Percentiles rank a stretch among this genome's conserved stretches.
phyloP scores from a whole-genome alignment of 2,888 invertebrate genomes.

The Hipparchia semele region DNA sequence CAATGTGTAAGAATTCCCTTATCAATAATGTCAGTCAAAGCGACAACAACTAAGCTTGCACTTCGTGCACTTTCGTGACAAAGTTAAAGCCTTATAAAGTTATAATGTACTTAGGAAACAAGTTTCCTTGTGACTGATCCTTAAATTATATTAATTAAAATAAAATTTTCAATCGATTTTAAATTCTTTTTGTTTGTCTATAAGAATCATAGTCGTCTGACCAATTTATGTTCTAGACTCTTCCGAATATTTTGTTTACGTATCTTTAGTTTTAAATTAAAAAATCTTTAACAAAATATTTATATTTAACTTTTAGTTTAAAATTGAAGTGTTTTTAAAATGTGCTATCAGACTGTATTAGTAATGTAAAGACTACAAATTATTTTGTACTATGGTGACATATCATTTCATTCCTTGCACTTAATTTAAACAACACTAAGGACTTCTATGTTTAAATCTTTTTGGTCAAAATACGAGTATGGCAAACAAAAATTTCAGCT shows the following conservation, averaged over 20 bases:
- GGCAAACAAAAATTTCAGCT: too few species aligned
- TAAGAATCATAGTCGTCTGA: background rate
- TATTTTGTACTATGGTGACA: too few species aligned
- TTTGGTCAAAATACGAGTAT: too few species aligned
- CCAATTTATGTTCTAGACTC: background rate
- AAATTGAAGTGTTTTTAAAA: too few species aligned
- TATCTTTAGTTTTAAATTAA: too few species aligned
- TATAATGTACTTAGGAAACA: background rate
- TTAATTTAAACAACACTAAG: too few species aligned
- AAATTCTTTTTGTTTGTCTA: background rate
- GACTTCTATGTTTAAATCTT: too few species aligned
- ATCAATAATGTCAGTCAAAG: slow-evolving; percentile 6
- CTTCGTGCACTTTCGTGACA: slow-evolving; percentile 7
- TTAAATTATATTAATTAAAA: background rate
- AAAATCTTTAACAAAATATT: too few species aligned
- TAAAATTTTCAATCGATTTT: background rate
- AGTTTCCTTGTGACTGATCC: background rate
- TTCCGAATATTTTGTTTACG: background rate
- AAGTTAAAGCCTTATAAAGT: background rate
- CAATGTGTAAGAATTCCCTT: background rate
- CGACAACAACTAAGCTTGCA: background rate
- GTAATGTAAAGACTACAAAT: too few species aligned
- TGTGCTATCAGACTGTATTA: too few species aligned
- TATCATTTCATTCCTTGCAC: too few species aligned
- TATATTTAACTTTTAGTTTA: too few species aligned